Percentiles rank a stretch among this genome's conserved stretches.
phyloP scores from a whole-genome alignment of 2,888 invertebrate species.

The Polyommatus iphigenia region DNA sequence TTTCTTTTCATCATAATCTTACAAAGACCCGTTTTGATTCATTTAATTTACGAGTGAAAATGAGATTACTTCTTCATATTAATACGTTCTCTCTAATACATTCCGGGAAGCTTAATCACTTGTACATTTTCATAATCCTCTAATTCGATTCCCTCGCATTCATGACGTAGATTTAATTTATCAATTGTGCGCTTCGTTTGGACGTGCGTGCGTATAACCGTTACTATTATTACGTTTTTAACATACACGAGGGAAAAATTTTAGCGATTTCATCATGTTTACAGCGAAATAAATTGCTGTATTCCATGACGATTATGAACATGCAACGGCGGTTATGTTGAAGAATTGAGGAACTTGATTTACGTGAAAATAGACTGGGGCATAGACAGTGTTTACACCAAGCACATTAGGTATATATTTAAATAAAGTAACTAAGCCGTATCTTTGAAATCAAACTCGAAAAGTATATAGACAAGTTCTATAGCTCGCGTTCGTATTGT shows the following conservation, averaged over 20 bases:
- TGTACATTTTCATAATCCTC: conserved; percentile 76
- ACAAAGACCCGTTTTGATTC: background rate
- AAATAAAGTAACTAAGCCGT: too few relatives aligned
- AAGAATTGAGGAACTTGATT: conserved; percentile 31
- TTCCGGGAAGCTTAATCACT: conserved; percentile 77
- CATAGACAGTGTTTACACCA: conserved; percentile 24
- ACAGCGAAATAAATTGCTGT: conserved; percentile 53
- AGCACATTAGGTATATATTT: background rate
- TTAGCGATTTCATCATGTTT: conserved; percentile 62
- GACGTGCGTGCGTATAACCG: conserved; percentile 69
- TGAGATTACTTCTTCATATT: background rate
- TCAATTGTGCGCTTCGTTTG: conserved; percentile 72
- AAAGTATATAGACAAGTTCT: too few relatives aligned
- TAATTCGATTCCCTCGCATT: conserved; percentile 76
- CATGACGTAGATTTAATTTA: conserved; percentile 76
- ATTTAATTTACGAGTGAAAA: background rate
- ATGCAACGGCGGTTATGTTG: conserved; percentile 32
- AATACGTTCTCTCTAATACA: conserved; percentile 55
- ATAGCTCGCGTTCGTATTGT: too few relatives aligned
- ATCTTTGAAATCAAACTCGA: too few relatives aligned
- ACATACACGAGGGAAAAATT: conserved; percentile 62
- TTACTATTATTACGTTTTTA: conserved; percentile 65
- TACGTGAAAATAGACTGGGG: conserved; percentile 1
- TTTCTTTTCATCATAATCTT: background rate
- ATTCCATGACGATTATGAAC: conserved; percentile 52